Evolutionary conservation across 2,113 vertebrate species (phyloP).

Genomic region (Gopherus evgoodei): DNA sequence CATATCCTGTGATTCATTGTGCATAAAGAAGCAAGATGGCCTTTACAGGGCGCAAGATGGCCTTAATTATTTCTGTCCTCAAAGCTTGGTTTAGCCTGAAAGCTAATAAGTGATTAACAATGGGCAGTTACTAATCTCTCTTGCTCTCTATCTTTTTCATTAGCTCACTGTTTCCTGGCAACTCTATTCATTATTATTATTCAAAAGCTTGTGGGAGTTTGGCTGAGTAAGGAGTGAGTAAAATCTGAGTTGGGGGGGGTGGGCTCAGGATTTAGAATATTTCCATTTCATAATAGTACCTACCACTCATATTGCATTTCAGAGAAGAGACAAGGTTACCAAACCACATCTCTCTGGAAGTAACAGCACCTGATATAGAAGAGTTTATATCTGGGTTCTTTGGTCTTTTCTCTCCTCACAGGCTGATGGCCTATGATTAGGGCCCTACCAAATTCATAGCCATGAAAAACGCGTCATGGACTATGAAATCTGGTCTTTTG

Average conservation of each 20-base stretch:
- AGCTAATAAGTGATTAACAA: background rate
- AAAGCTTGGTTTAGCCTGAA: background rate
- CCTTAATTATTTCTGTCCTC: background rate
- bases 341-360: slow-evolving; percentile 28
- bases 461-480: too few species aligned
- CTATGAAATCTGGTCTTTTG: too few species aligned
- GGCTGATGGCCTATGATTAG: slow-evolving; percentile 19
- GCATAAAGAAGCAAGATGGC: background rate
- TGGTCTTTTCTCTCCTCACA: slow-evolving; percentile 48
- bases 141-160: background rate
- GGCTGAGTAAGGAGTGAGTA: background rate
- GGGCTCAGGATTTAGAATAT: background rate
- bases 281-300: background rate
- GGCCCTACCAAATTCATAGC: too few species aligned
- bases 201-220: background rate
- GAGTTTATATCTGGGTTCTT: background rate
- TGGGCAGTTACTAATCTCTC: background rate
- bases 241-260: background rate
- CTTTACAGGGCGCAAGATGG: background rate
- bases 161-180: background rate
- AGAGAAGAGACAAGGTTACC: background rate
- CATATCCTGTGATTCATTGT: background rate
- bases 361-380: slow-evolving; percentile 16
- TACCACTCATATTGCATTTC: background rate
- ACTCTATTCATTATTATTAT: background rate